phyloP scores from a whole-genome alignment of 2,113 vertebrate genomes.

The Neogobius melanostomus region DNA sequence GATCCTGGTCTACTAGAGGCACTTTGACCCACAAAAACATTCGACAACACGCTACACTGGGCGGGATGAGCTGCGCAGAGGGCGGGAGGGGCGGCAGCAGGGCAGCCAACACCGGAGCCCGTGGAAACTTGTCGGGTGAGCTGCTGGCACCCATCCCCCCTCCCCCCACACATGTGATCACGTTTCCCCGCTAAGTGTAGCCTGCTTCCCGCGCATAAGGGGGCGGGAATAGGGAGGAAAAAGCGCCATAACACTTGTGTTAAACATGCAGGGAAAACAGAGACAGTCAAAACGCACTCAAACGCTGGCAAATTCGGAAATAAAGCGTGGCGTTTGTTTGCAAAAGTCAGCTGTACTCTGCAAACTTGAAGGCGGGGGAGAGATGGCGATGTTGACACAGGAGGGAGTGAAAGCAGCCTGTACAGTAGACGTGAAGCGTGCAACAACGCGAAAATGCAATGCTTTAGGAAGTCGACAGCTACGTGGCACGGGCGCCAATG shows the following conservation, averaged over 20 bases:
- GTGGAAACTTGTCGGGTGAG: slow-evolving; percentile 31
- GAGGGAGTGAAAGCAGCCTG: background rate
- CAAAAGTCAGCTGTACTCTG: slow-evolving; percentile 35
- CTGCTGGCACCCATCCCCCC: slow-evolving; percentile 53
- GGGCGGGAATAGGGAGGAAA: slow-evolving; percentile 52
- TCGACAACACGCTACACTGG: slow-evolving; percentile 14
- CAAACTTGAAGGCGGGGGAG: slow-evolving; percentile 42
- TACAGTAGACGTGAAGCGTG: background rate
- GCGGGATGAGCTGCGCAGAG: slow-evolving; percentile 31
- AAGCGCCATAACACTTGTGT: slow-evolving; percentile 56
- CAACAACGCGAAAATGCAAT: background rate
- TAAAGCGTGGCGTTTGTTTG: slow-evolving; percentile 30
- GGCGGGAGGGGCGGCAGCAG: slow-evolving; percentile 4
- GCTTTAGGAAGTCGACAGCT: slow-evolving; percentile 20
- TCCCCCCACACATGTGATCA: slow-evolving; percentile 62
- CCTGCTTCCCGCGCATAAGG: slow-evolving; percentile 66
- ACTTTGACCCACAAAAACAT: slow-evolving; percentile 42
- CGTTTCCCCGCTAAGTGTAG: slow-evolving; percentile 64
- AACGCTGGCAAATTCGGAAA: slow-evolving; percentile 6
- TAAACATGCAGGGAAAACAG: slow-evolving; percentile 28
- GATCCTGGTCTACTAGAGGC: slow-evolving; percentile 25
- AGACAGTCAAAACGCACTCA: slow-evolving; percentile 2
- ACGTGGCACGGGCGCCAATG: slow-evolving; percentile 34
- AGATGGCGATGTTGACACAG: slow-evolving; percentile 40
- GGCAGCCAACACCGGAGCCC: slow-evolving; percentile 14